phyloP scores from a whole-genome alignment of 2,113 vertebrate genomes.

The Eleginops maclovinus region DNA sequence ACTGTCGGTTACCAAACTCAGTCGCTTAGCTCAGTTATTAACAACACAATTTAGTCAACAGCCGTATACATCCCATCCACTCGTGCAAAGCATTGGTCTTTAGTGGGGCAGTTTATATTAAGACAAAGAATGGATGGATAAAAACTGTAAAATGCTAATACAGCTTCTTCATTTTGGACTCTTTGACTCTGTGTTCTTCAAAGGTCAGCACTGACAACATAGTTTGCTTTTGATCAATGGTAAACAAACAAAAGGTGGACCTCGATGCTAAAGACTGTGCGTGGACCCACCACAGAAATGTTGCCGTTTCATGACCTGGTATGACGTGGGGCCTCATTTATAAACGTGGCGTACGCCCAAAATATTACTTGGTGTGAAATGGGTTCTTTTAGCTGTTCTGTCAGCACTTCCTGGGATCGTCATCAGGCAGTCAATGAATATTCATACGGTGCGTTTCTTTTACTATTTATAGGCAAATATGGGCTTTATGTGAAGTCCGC shows the following conservation, averaged over 20 bases:
- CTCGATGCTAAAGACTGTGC: not conserved
- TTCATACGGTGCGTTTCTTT: too few relatives aligned
- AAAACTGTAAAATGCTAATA: not conserved
- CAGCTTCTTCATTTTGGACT: slow-evolving; percentile 1
- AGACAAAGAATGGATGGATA: not conserved
- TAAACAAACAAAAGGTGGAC: not conserved
- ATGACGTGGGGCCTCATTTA: too few relatives aligned
- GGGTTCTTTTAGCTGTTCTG: too few relatives aligned
- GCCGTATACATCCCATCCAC: fast-evolving
- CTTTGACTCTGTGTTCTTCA: not conserved
- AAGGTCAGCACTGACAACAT: not conserved
- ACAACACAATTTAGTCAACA: not conserved
- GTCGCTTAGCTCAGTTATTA: too few relatives aligned
- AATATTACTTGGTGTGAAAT: too few relatives aligned
- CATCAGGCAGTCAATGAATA: too few relatives aligned
- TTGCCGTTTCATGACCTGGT: not conserved
- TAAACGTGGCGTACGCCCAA: too few relatives aligned
- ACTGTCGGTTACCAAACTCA: too few relatives aligned
- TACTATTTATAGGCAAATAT: too few relatives aligned
- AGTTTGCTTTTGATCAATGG: not conserved
- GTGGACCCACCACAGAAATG: not conserved
- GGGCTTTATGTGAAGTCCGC: too few relatives aligned
- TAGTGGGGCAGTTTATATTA: not conserved
- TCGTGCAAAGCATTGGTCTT: not conserved
- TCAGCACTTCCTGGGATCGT: too few relatives aligned